Base-by-base conservation (phyloP, 2,113 vertebrate genomes). In the Morone chrysops region DNA sequence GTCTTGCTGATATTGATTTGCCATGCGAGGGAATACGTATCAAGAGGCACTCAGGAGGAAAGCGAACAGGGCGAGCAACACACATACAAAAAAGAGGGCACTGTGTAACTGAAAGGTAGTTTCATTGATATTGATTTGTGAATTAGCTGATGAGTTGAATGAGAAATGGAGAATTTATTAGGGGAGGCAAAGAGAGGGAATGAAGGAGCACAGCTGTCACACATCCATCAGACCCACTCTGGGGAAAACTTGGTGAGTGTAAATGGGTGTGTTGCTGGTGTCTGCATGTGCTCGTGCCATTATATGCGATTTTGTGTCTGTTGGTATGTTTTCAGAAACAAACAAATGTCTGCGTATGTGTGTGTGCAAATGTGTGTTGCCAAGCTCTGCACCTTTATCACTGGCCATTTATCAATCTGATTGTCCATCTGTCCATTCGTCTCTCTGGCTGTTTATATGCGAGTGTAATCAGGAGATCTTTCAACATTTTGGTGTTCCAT, bases 131-230 rank as follows among this genome's bases (percentile, higher is more conserved):
- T 82, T 89, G 82, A 94, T 93, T 86, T 85, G 75, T 87, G 78
- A 92, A 94, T 94, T 93, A 90, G 87, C 85, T 92, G 89, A 92
- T 90, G 76, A 84, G 83, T 71, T 83, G 69, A 83, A 90, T 87
- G 87, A 81, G 62, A 89, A 83, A 83, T 79, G 67, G 54, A 2
- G 60, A 78, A 91, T 92, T 70, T 87, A 84, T 86, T 68, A 74
- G 78, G 54, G 63, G 20, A 84, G 72, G 43, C 68, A 85, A 61
- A 67, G 53, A 59, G 72, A 40, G 40, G 18, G 31, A 36, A 45
- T 22, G 12, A 62, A 31, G 41, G 57, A 63, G 68, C 48, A 76
- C 57, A 81, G 59, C 68, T 86, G 76, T 84, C 83, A 78, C 22
- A 73, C 76, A 61, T 87, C 78, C 56, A 82, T 84, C 85, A 88